Evolutionary conservation across 1,140 invertebrate species (phyloP), one percentile per base, ranked within the genome.

Genomic region (Platyscapa corneri): DNA sequence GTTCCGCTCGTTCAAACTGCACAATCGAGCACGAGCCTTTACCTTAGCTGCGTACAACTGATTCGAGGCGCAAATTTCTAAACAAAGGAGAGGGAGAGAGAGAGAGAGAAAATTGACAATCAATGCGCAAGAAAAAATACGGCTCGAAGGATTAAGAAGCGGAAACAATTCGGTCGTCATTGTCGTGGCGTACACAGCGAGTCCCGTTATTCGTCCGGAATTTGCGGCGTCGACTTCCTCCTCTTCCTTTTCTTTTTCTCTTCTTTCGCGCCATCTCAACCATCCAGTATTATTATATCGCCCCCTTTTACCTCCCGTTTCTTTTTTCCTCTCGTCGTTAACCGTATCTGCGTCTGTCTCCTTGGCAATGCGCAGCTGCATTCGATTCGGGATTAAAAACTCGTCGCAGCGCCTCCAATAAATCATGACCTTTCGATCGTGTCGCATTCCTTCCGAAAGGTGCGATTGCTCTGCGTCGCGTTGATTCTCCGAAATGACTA

Each of bases 141-240:
- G 32, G 27, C 49, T 2, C 75, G 20, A 12, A 46, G 39, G 23
- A 46, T 37, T 12, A 18, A 70, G n/a, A 70, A 74, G 34, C 80
- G 80, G 80, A 74, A 72, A 56, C 80, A 27, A 18, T 56, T 72
- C 46, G 76, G 53, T n/a, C 75, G 46, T 42, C 75, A 34, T 56
- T 53, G 34, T 37, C 30, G 34, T 60, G 76, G 20, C 12, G 76
- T n/a, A n/a, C 18, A 70, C 1, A 53, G 42, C 34, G 14, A 64
- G 64, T 89, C n/a, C 88, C 88, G 88, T 87, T 89, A 88, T 60
- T 87, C 78, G 87, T 70, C 65, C 84, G 85, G 87, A 87, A 88
- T 88, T 87, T 81, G 70, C 75, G 27, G 18, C 42, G 10, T 18
- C 65, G 65, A 49, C 64, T 81, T 70, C 79, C 42, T 32, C 23